Evolutionary conservation across 2,797 vertebrate species (phyloP).

Genomic region (Petrocephalus sullivani): DNA sequence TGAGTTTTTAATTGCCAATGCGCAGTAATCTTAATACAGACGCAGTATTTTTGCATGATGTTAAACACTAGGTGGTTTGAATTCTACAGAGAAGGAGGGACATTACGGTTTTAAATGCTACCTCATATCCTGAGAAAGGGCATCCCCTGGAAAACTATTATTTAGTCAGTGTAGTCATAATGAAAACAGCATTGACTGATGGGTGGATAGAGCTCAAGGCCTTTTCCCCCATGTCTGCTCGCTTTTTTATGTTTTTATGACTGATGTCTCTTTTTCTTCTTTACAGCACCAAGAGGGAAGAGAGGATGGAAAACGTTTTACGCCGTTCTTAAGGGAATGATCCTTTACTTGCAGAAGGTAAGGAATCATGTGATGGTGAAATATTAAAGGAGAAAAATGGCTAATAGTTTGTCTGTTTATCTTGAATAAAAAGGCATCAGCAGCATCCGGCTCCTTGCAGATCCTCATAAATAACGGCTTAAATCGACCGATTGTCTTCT

Average conservation of each 20-base stretch:
- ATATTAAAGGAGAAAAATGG: neutral
- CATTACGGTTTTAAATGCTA: neutral
- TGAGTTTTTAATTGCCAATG: conserved; percentile 12
- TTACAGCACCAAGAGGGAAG: conserved; percentile 51
- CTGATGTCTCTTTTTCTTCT: conserved; percentile 1
- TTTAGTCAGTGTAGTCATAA: neutral
- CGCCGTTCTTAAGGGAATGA: conserved; percentile 58
- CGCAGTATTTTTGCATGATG: neutral
- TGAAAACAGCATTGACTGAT: neutral
- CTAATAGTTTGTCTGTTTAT: neutral
- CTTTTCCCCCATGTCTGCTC: neutral
- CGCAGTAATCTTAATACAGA: neutral
- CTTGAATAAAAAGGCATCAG: neutral
- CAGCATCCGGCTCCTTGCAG: neutral
- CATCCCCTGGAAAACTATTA: neutral
- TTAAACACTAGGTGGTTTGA: conserved; percentile 2
- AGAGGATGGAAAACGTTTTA: conserved; percentile 58
- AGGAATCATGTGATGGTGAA: neutral
- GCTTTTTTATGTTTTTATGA: neutral
- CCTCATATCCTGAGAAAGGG: neutral
- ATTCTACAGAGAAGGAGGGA: neutral
- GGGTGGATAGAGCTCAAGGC: neutral
- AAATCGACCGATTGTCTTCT: neutral
- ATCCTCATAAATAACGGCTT: neutral
- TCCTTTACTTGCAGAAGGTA: conserved; percentile 58